phyloP scores from a whole-genome alignment of 2,888 invertebrate species.

The Nomada goodeniana region DNA sequence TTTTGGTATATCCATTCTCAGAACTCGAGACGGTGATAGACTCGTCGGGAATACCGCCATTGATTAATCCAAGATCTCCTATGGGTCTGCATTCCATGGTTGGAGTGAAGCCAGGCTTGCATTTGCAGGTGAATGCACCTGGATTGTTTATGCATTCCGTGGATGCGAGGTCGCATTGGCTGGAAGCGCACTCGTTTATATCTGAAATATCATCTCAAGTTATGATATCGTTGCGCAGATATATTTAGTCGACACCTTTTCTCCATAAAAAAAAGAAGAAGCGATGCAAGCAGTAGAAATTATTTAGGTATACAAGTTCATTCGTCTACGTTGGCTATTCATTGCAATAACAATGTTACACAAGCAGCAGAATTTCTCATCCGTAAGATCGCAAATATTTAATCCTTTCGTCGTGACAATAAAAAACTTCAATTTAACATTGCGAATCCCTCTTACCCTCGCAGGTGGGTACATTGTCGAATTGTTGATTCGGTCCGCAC shows the following conservation, averaged over 20 bases:
- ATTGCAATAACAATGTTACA: too few relatives aligned
- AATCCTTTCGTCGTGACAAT: too few relatives aligned
- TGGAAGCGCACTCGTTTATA: slow-evolving; percentile 95
- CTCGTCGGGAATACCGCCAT: slow-evolving; percentile 95
- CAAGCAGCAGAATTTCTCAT: too few relatives aligned
- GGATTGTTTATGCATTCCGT: slow-evolving; percentile 96
- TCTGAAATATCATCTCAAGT: slow-evolving; percentile 85
- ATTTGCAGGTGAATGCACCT: slow-evolving; percentile 95
- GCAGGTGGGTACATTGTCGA: slow-evolving; percentile 93
- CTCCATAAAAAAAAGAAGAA: too few relatives aligned
- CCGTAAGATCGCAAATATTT: too few relatives aligned
- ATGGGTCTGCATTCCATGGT: slow-evolving; percentile 96
- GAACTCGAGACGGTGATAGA: slow-evolving; percentile 93
- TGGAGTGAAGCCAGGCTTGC: slow-evolving; percentile 92
- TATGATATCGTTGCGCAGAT: too few relatives aligned
- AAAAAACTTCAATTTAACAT: background rate
- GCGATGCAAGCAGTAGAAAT: too few relatives aligned
- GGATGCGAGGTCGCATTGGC: slow-evolving; percentile 95
- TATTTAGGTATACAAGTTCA: too few relatives aligned
- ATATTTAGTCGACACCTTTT: too few relatives aligned
- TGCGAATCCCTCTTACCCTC: slow-evolving; percentile 86
- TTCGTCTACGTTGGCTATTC: too few relatives aligned
- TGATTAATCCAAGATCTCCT: slow-evolving; percentile 94
- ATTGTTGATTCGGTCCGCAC: slow-evolving; percentile 93
- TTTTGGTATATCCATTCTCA: slow-evolving; percentile 93